Evolutionary conservation across 2,888 invertebrate genomes (phyloP).

Genomic region (Trimorus sp.): DNA sequence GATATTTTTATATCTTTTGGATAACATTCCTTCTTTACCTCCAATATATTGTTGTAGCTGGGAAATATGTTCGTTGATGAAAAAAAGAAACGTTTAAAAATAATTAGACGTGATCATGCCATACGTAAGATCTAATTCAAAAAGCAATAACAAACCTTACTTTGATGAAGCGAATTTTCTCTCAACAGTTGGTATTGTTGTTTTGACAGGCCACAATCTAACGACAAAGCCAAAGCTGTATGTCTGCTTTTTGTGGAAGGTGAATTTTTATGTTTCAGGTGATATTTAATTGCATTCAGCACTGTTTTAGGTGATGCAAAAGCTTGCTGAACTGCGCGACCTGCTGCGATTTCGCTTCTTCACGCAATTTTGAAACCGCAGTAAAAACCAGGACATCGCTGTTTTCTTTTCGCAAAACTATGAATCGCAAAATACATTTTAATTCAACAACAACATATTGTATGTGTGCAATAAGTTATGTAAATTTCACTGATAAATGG

Average conservation of each 20-base stretch:
- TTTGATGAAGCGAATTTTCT: conserved; percentile 2
- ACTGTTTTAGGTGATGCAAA: conserved; percentile 1
- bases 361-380: conserved; percentile 5
- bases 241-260: background rate
- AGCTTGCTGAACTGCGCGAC: background rate
- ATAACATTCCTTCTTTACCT: conserved; percentile 8
- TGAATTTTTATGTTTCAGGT: background rate
- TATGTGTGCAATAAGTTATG: too few species aligned
- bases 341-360: background rate
- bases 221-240: background rate
- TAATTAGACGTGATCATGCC: background rate
- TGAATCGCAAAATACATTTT: background rate
- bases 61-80: background rate
- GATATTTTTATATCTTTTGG: conserved; percentile 10
- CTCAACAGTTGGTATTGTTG: conserved; percentile 2
- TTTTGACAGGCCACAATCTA: conserved; percentile 3
- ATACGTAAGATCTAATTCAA: background rate
- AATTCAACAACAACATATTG: background rate
- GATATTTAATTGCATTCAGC: background rate
- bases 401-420: conserved; percentile 8
- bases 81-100: background rate
- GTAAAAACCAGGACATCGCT: conserved; percentile 2
- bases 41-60: background rate
- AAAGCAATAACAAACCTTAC: conserved; percentile 1
- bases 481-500: background rate